Evolutionary conservation across 2,797 vertebrate species (phyloP), one percentile per base, ranked within the genome.

Genomic region (Furcifer pardalis): DNA sequence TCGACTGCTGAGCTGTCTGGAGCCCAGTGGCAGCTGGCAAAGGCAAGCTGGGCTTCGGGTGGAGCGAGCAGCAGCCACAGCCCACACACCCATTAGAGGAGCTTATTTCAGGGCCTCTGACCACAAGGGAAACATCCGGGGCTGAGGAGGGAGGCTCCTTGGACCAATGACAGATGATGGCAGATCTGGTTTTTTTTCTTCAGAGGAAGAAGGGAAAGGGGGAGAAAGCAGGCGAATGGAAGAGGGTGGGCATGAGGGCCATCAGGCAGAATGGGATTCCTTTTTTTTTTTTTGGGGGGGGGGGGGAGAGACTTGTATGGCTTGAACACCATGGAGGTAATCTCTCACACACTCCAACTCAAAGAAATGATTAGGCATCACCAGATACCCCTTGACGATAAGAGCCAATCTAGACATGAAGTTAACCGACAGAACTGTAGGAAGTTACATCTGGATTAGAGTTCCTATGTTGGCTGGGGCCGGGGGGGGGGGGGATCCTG

Each of bases 1-100:
- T 71, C 75, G 27, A 66, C 86, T 81, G 82, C 86, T 84, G 86
- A 84, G 97, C 97, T 96, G 97, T 96, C 97, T 97, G 97, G 96
- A 97, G 97, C 97, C 97, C 97, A 96, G 97, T 97, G 97, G 97
- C 94, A 95, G 96, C 97, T 97, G 97, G 97, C 97, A 96, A 94
- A 95, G 96, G 96, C 90, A 93, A 94, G 95, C 56, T 32, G 95
- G 95, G 93, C 95, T 96, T 95, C 95, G 96, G 97, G 97, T 97
- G 96, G 96, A 97, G 96, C 96, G 95, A 97, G 97, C 96, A 96
- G 95, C 96, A 96, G 97, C 96, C 94, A 91, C 95, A 96, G 96
- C 95, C 96, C 97, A 97, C 97, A 94, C 90, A 93, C 94, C 96
- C 95, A 96, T 97, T 97, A 96, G 95, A 95, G 96, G n/a, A 84